These are phyloP conservation scores for Urocynchramus pylzowi DNA, from an alignment of 2,113 vertebrate genomes.

Conservation along the genomic window DNA sequence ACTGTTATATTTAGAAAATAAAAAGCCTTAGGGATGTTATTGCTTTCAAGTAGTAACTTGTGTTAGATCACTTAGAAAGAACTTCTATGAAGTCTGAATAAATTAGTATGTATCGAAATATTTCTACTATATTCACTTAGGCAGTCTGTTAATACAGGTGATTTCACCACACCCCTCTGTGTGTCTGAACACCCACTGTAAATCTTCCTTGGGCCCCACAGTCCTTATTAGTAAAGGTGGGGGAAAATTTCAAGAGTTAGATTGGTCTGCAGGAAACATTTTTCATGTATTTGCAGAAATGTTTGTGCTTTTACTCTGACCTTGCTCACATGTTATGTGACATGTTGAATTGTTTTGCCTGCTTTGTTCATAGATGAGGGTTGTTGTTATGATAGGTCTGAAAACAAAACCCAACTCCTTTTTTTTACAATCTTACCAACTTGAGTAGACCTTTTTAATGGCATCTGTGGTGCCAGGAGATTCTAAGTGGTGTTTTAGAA, in stretches of 20 bases:
- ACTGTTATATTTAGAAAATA: constrained; percentile 4
- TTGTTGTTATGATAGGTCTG: neutral
- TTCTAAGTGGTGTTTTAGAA: neutral
- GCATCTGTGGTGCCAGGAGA: neutral
- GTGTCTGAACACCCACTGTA: neutral
- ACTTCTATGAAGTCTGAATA: neutral
- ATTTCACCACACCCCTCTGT: neutral
- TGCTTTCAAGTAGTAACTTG: neutral
- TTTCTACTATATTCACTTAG: neutral
- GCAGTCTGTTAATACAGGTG: neutral
- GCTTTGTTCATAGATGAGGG: neutral
- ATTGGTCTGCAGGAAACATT: neutral
- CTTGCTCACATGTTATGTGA: neutral
- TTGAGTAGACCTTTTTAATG: neutral
- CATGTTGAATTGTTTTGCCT: neutral
- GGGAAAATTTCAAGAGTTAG: neutral
- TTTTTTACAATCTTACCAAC: neutral
- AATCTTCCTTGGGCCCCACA: neutral
- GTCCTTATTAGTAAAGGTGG: neutral
- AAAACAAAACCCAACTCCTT: neutral
- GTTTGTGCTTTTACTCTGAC: neutral
- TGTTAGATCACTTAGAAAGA: neutral
- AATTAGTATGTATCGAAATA: constrained; percentile 5
- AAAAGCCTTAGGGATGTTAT: neutral
- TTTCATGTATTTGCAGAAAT: neutral